Evolutionary conservation across 2,888 invertebrate genomes (phyloP).

Genomic region (Chloromyia formosa): DNA sequence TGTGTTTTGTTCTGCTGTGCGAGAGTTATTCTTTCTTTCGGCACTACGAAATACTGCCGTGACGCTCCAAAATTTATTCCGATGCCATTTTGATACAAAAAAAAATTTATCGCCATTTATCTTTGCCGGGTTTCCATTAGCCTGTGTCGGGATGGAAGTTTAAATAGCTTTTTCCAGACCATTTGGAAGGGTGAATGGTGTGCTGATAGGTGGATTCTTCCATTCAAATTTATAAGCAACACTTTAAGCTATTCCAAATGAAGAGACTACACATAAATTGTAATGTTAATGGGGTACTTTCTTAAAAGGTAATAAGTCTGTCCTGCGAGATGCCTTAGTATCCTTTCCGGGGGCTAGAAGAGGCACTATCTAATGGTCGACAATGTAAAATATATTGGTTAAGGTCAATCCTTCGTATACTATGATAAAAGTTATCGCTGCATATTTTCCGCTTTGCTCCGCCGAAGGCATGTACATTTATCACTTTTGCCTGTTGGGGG

Average conservation of each 20-base stretch:
- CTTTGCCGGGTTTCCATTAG: conserved; percentile 48
- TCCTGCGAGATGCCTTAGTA: conserved; percentile 25
- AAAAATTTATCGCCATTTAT: conserved; percentile 47
- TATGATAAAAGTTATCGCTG: conserved; percentile 10
- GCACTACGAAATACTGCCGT: neutral
- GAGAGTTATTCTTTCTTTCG: no score
- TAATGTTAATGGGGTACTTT: conserved; percentile 45
- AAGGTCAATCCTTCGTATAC: conserved; percentile 33
- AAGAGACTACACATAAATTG: conserved; percentile 43
- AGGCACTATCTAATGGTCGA: conserved; percentile 10
- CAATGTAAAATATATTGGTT: conserved; percentile 29
- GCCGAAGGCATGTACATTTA: conserved; percentile 21
- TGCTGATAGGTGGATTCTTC: conserved; percentile 48
- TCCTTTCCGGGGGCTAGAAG: conserved; percentile 7
- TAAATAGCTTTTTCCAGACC: conserved; percentile 50
- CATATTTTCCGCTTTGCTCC: neutral
- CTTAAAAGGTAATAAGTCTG: conserved; percentile 45
- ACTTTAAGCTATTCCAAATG: conserved; percentile 46
- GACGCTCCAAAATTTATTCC: conserved; percentile 33
- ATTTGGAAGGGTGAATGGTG: conserved; percentile 48
- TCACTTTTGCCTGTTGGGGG: conserved; percentile 35
- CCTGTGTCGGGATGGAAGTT: conserved; percentile 46
- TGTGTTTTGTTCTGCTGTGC: neutral
- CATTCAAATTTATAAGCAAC: conserved; percentile 46
- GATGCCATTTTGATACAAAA: conserved; percentile 38